Evolutionary conservation across 2,113 vertebrate species (phyloP).

Genomic region (Catharus fuscescens): DNA sequence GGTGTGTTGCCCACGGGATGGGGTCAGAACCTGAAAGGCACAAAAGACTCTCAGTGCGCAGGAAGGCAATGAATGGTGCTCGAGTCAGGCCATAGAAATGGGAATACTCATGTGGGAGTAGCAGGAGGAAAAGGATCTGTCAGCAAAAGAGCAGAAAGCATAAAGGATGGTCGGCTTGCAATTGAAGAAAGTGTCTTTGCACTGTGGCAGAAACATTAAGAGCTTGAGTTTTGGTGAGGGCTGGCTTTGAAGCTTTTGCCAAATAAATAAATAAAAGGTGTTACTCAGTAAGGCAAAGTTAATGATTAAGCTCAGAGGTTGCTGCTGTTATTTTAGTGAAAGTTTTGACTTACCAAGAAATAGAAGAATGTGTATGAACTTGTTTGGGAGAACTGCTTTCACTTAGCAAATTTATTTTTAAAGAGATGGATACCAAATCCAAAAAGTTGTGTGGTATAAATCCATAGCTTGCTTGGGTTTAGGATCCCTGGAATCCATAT

Average conservation of each 20-base stretch:
- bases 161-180: not conserved
- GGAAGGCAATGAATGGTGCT: slow-evolving; percentile 2
- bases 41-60: slow-evolving; percentile 44
- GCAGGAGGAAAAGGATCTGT: slow-evolving; percentile 6
- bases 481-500: not conserved
- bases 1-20: slow-evolving; percentile 37
- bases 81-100: slow-evolving; percentile 20
- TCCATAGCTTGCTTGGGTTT: not conserved
- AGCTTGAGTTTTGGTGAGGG: not conserved
- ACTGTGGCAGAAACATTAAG: not conserved
- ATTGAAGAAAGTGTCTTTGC: not conserved
- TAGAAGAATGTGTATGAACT: not conserved
- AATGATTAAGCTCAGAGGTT: not conserved
- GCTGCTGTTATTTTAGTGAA: not conserved
- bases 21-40: slow-evolving; percentile 71
- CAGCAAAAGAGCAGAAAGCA: slow-evolving; percentile 29
- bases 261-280: slow-evolving; percentile 28
- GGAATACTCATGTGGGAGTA: slow-evolving; percentile 35
- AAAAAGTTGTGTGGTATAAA: not conserved
- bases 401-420: not conserved
- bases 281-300: not conserved
- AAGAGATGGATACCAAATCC: not conserved
- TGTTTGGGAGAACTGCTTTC: not conserved
- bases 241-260: not conserved
- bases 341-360: not conserved